Evolutionary conservation across 2,888 invertebrate genomes (phyloP).

Genomic region (Pseudanteris insignis): DNA sequence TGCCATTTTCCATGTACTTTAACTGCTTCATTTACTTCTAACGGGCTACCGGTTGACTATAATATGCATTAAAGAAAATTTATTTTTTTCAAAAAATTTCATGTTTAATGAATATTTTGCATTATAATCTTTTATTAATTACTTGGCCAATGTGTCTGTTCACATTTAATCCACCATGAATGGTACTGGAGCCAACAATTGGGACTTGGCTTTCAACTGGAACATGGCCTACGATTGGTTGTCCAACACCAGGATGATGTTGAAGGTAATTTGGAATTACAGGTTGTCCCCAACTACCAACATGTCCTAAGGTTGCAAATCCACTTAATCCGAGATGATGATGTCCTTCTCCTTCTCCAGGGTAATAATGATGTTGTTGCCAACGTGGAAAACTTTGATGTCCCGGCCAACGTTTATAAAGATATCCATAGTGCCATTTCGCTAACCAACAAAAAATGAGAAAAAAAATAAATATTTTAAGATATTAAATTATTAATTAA

Average conservation of each 20-base stretch:
- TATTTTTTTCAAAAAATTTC: background rate
- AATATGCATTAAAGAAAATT: too few species aligned
- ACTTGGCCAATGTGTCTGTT: conserved; percentile 20
- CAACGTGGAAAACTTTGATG: conserved; percentile 48
- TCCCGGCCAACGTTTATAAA: conserved; percentile 54
- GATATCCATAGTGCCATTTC: conserved; percentile 51
- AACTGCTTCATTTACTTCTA: conserved; percentile 2
- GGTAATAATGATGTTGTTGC: conserved; percentile 47
- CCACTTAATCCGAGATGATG: conserved; percentile 30
- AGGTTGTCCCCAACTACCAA: conserved; percentile 3
- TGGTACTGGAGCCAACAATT: background rate
- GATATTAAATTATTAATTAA: too few species aligned
- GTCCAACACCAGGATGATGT: conserved; percentile 17
- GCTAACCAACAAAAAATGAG: too few species aligned
- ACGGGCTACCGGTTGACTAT: conserved; percentile 1
- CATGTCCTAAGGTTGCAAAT: conserved; percentile 2
- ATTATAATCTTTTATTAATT: background rate
- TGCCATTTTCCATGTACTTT: conserved; percentile 6
- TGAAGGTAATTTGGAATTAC: conserved; percentile 8
- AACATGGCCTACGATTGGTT: conserved; percentile 4
- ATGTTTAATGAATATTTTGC: background rate
- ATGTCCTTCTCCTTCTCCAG: conserved; percentile 36
- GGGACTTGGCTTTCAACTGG: conserved; percentile 11
- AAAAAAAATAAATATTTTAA: too few species aligned
- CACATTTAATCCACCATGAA: conserved; percentile 7